Percentiles rank a stretch among this genome's conserved stretches.
Conservation (phyloP, 64 coral and sea anemone genomes). For the Pocillopora verrucosa region DNA sequence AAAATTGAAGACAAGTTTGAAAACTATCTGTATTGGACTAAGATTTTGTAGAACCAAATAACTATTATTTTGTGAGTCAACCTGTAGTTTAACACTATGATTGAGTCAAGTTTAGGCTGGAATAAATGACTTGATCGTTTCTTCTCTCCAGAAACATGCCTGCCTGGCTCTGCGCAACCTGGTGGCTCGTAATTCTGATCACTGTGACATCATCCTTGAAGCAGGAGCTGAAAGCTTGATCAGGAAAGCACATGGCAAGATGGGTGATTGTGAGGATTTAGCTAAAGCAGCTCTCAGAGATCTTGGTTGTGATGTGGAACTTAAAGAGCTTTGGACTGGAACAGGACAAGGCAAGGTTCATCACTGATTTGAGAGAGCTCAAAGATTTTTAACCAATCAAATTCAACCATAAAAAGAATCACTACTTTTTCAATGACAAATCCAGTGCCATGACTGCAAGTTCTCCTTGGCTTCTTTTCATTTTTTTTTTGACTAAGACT, state of each 20-base stretch:
- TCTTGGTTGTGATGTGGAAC: slow-evolving; percentile 81
- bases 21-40: no score
- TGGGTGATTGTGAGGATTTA: slow-evolving; percentile 72
- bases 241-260: slow-evolving; percentile 59
- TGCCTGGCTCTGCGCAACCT: slow-evolving; percentile 86
- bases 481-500: no score
- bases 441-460: no score
- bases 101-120: neutral
- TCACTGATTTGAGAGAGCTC: neutral
- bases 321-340: slow-evolving; percentile 89
- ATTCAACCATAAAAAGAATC: no score
- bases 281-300: slow-evolving; percentile 88
- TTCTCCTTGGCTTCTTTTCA: no score
- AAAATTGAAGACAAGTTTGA: no score
- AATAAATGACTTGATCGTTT: neutral
- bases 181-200: slow-evolving; percentile 79
- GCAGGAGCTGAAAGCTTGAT: slow-evolving; percentile 78
- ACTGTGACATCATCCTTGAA: slow-evolving; percentile 73
- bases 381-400: no score
- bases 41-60: no score
- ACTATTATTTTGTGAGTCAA: no score
- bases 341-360: slow-evolving; percentile 35
- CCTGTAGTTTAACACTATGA: neutral
- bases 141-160: slow-evolving; percentile 62
- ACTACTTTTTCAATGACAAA: no score